Base-by-base conservation (phyloP, 2,113 vertebrate genomes). In the Festucalex cinctus region DNA sequence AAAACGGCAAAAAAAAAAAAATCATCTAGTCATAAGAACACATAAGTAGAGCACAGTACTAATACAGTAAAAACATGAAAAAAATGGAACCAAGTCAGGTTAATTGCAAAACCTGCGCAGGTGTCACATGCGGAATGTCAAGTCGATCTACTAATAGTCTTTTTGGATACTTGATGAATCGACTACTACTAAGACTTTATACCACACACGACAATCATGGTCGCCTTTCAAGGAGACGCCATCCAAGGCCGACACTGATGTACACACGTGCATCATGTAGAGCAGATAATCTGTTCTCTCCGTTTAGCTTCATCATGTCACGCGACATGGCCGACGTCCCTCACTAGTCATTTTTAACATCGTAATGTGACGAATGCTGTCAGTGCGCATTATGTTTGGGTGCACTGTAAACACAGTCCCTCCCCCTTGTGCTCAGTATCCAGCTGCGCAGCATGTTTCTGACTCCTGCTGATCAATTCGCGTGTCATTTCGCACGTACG, bases 381-480 rank as follows among this genome's bases (percentile, higher is more conserved):
- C 59, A 49, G 56, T 12, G 35, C 59, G 17, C 46, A 16, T 14
- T 28, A 37, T 48, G 63, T 61, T 75, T 54, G 10, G 22, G 8
- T 54, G 54, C 20, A 26, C 51, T 65, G 71, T 63, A 70, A 80
- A 46, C 65, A 43, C 37, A n/a, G 54, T 49, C 53, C 57, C 39
- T 26, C 63, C 68, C 59, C 69, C 56, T 54, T 65, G 48, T 74
- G 58, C 48, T 58, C 58, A 44, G 35, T 41, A 28, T 77, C 64
- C 68, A 41, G 60, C 26, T 43, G 64, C 35, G 66, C 71, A 79
- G 69, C 37, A 22, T 65, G 63, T 70, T 71, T 73, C 32, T 58
- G 63, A 26, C 56, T 64, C 70, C 64, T 63, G 62, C 48, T 67
- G 73, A 69, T 75, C 63, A 56, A 39, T 44, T 39, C n/a, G 35